A percentile compares a stretch with the other conserved stretches of the same genome.
Conservation (phyloP, 2,113 vertebrate species). For the Cyprinodon variegatus region DNA sequence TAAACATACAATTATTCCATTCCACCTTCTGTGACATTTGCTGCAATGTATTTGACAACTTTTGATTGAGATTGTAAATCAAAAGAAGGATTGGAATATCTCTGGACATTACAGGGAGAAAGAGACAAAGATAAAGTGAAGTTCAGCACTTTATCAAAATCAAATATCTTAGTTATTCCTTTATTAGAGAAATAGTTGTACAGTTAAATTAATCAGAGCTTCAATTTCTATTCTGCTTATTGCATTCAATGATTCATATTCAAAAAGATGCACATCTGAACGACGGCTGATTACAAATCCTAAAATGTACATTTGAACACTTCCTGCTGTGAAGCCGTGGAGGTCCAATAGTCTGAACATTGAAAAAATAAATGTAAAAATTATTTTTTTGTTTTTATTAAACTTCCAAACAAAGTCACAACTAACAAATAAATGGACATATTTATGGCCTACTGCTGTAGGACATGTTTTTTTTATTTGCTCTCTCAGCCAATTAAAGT, state of each 20-base stretch:
- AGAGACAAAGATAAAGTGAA: neutral
- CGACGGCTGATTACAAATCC: too few relatives aligned
- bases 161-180: neutral
- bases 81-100: neutral
- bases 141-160: neutral
- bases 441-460: too few relatives aligned
- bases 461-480: too few relatives aligned
- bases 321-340: too few relatives aligned
- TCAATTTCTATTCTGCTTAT: neutral
- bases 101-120: neutral
- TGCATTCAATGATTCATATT: neutral
- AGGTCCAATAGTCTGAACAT: neutral
- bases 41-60: slow-evolving; percentile 11
- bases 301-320: neutral
- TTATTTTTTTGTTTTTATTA: too few relatives aligned
- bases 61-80: slow-evolving; percentile 4
- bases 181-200: neutral
- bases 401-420: too few relatives aligned
- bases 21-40: slow-evolving; percentile 28
- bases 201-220: neutral
- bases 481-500: too few relatives aligned
- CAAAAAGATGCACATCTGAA: neutral
- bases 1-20: slow-evolving; percentile 22
- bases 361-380: too few relatives aligned
- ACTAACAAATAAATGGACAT: too few relatives aligned